Conservation (phyloP, 2,797 vertebrate species). For the Anomalospiza imberbis region DNA sequence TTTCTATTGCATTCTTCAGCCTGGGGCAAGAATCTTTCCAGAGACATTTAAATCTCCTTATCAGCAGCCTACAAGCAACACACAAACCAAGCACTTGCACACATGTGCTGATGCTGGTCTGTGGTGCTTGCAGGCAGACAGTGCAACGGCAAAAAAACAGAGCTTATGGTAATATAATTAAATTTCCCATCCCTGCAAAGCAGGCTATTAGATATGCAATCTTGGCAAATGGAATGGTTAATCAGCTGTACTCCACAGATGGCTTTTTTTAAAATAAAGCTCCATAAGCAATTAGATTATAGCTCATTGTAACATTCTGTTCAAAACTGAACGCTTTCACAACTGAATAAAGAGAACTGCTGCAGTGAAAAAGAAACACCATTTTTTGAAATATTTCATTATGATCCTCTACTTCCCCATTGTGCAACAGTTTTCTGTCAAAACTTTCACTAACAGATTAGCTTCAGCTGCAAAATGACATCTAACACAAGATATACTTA, state of each 20-base stretch:
- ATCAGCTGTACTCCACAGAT: conserved; percentile 42
- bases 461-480: conserved; percentile 12
- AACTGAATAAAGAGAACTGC: conserved; percentile 39
- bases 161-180: conserved; percentile 51
- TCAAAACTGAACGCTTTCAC: not conserved
- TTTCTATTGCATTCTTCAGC: conserved; percentile 56
- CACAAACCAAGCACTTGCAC: conserved; percentile 5
- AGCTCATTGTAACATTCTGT: conserved; percentile 46
- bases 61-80: conserved; percentile 65
- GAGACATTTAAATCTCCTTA: conserved; percentile 74
- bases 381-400: not conserved
- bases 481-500: not conserved
- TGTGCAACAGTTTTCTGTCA: not conserved
- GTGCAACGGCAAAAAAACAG: not conserved
- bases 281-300: conserved; percentile 63
- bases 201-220: conserved; percentile 47
- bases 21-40: conserved; percentile 67
- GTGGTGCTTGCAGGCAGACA: conserved; percentile 33
- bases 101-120: not conserved
- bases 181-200: conserved; percentile 51
- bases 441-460: not conserved
- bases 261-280: conserved; percentile 51
- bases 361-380: conserved; percentile 6
- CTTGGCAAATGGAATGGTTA: conserved; percentile 51
- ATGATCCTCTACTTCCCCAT: not conserved